Base-by-base conservation (phyloP, 2,888 invertebrate species). In the Dicyrtomina minuta region DNA sequence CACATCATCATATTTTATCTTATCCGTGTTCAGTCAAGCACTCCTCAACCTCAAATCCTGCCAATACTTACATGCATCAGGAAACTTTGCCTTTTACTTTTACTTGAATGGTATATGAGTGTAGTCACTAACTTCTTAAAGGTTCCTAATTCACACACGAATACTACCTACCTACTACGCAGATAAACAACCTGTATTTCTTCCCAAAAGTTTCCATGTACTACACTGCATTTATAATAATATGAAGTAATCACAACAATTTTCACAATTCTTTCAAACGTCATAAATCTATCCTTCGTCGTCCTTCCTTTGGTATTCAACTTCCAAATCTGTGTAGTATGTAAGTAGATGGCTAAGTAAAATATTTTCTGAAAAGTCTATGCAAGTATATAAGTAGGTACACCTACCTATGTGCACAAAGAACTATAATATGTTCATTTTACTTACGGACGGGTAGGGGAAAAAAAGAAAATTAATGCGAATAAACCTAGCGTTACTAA, bases 401-500 rank as follows among this genome's bases (percentile, higher is more conserved):
- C n/a, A n/a, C n/a, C n/a, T n/a, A n/a, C n/a, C n/a, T n/a, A n/a
- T n/a, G n/a, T n/a, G n/a, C n/a, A n/a, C n/a, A n/a, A n/a, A n/a
- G 58, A 58, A 46, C 39, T 26, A n/a, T 58, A 12, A 58, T 39
- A 58, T 58, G 39, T 58, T 33, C 58, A n/a, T 46, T 46, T 6
- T 46, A 17, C 20, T 43, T 43, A 43, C 33, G 33, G 27, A 33
- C 33, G 33, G 8, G 33, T 33, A 33, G 39, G 33, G 58, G n/a
- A 26, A 58, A 58, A 58, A 33, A 39, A 58, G 58, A 39, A 26
- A 58, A 58, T 58, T 58, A 26, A 58, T 58, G 58, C 33, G 58
- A 58, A 58, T 39, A 33, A 58, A 26, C 58, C 58, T 58, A 58
- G 58, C 58, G 58, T 58, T 15, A 58, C 58, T 58, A 58, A 58